Evolutionary conservation across 2,797 vertebrate species (phyloP).

Genomic region (Zalophus californianus): DNA sequence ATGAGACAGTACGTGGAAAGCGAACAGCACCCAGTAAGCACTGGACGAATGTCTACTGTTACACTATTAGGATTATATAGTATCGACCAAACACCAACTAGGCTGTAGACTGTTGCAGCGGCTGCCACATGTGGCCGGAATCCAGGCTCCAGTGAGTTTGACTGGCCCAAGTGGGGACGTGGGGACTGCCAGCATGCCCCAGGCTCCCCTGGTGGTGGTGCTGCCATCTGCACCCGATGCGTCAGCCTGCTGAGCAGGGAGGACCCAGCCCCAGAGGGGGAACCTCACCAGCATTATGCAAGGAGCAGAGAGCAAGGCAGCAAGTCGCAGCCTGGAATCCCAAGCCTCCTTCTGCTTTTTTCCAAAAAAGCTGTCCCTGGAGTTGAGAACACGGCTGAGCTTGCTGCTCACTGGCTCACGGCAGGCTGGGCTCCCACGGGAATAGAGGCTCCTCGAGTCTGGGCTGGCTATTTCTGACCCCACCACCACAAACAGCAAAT

Average conservation of each 20-base stretch:
- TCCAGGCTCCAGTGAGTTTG: not conserved
- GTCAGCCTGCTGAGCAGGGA: not conserved
- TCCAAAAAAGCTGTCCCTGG: not conserved
- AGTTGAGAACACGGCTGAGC: not conserved
- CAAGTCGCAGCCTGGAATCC: not conserved
- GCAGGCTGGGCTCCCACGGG: not conserved
- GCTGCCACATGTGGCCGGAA: slow-evolving; percentile 70
- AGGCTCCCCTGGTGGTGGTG: slow-evolving; percentile 5
- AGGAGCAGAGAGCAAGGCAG: not conserved
- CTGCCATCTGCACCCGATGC: rapidly evolving
- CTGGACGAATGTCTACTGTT: rapidly evolving
- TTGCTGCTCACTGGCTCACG: not conserved
- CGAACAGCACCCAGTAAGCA: not conserved
- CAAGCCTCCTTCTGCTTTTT: not conserved
- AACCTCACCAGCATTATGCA: rapidly evolving
- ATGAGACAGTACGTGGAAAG: not conserved
- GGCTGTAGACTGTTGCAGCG: rapidly evolving
- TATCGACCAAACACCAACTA: rapidly evolving
- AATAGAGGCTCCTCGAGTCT: not conserved
- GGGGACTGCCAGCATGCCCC: slow-evolving; percentile 45
- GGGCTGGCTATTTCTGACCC: slow-evolving; percentile 47
- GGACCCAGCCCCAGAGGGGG: not conserved
- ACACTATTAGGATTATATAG: rapidly evolving
- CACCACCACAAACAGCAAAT: slow-evolving; percentile 15
- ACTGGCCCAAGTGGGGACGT: not conserved